Evolutionary conservation across 1,140 invertebrate genomes (phyloP).

Genomic region (Drosophila kikkawai): DNA sequence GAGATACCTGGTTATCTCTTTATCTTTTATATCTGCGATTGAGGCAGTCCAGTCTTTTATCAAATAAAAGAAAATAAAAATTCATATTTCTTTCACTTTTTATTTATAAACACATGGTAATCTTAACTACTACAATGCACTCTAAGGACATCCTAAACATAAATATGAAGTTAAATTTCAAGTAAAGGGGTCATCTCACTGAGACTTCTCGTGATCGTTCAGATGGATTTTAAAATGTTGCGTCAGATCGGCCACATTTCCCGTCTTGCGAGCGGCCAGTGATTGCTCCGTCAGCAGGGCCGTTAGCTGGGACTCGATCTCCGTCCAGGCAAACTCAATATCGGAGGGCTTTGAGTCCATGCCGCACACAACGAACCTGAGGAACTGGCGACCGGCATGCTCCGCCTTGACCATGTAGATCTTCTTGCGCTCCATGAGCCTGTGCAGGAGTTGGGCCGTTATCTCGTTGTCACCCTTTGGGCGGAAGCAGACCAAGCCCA

Average conservation of each 20-base stretch:
- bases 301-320: conserved; percentile 88
- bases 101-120: conserved; percentile 20
- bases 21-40: too few relatives aligned
- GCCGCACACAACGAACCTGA: conserved; percentile 94
- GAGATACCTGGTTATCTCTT: too few relatives aligned
- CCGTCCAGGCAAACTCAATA: conserved; percentile 93
- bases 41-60: too few relatives aligned
- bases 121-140: conserved; percentile 27
- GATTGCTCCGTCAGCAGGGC: conserved; percentile 39
- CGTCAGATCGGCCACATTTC: conserved; percentile 58
- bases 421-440: conserved; percentile 91
- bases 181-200: conserved; percentile 33
- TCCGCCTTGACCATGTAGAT: conserved; percentile 94
- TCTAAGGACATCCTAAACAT: conserved; percentile 54
- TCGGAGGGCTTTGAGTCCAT: conserved; percentile 89
- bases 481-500: conserved; percentile 96
- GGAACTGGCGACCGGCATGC: conserved; percentile 89
- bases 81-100: not conserved
- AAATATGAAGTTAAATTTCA: conserved; percentile 50
- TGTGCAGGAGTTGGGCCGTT: conserved; percentile 91
- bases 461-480: conserved; percentile 91
- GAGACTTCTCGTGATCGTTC: conserved; percentile 55
- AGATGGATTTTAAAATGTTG: conserved; percentile 59
- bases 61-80: not conserved
- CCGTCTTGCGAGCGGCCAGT: conserved; percentile 41